Conservation (phyloP, 2,888 invertebrate genomes). For the Sarcophaga carnaria region DNA sequence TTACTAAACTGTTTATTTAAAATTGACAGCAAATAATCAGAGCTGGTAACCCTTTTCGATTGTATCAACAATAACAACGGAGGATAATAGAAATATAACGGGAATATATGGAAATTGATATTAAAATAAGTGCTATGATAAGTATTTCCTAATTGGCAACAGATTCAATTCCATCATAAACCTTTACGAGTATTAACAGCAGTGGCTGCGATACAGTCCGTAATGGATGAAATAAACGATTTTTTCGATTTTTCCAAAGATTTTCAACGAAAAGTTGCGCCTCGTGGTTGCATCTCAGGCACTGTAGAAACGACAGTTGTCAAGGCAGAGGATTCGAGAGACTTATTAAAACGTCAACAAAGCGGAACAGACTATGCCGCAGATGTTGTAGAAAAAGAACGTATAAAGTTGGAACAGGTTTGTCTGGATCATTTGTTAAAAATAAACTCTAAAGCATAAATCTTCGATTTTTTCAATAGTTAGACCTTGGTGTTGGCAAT, state of each 20-base stretch:
- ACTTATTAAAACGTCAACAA: slow-evolving; percentile 74
- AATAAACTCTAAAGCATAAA: not conserved
- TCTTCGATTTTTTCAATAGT: slow-evolving; percentile 14
- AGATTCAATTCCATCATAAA: too few species aligned
- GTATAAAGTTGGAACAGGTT: slow-evolving; percentile 74
- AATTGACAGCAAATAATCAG: too few species aligned
- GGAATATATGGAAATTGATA: too few species aligned
- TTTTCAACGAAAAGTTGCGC: slow-evolving; percentile 73
- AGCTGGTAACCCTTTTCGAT: too few species aligned
- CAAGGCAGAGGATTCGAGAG: slow-evolving; percentile 67
- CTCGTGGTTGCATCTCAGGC: slow-evolving; percentile 73
- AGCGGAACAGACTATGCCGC: slow-evolving; percentile 76
- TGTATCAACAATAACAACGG: too few species aligned
- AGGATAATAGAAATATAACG: too few species aligned
- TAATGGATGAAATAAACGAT: slow-evolving; percentile 79
- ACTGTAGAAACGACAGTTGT: slow-evolving; percentile 60
- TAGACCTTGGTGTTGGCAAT: slow-evolving; percentile 20
- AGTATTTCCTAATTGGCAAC: too few species aligned
- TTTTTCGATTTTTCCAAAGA: slow-evolving; percentile 80
- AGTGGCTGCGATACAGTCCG: not conserved
- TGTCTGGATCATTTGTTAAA: slow-evolving; percentile 16
- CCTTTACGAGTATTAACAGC: too few species aligned
- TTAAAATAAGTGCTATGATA: too few species aligned
- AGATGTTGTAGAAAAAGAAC: slow-evolving; percentile 73
- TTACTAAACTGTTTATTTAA: too few species aligned